Base-by-base conservation (phyloP, 2,113 vertebrate genomes). In the Rostratula benghalensis region DNA sequence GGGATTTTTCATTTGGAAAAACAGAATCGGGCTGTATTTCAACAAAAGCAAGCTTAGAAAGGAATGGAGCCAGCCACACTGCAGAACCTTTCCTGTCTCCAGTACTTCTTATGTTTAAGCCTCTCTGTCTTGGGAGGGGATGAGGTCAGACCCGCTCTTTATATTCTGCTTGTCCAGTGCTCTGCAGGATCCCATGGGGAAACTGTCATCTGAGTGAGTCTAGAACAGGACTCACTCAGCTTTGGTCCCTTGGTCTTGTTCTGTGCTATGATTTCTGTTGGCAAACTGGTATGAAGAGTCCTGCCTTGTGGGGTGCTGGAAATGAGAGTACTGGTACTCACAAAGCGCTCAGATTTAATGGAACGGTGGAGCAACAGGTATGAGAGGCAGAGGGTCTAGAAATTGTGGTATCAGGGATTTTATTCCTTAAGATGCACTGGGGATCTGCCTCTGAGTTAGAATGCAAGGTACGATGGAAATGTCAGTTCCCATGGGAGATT, bases 281-380 rank as follows among this genome's bases (percentile, higher is more conserved):
- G 54, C 45, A 73, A 14, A 74, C 50, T 30, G 31, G 45, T 73
- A 79, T 30, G 2, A 85, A 19, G 37, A 41, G 19, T 16, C 19
- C 83, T 86, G 46, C 31, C 35, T 50, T 30, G 41, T n/a, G 76
- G 31, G 35, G 13, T 16, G 37, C 74, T 83, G 75, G 37, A n/a
- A 7, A 2, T 43, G 46, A 71, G 11, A 46, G 63, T 59, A 22
- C 0, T 68, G 13, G 6, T 20, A 53, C 54, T 74, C 1, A 11
- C 35, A 7, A 50, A 53, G 53, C 2, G 2, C 39, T 87, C 16
- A 0, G 69, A 43, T 28, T n/a, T 1, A 0, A 41, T 74, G n/a
- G 41, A 10, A 65, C 84, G 65, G 41, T 27, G 37, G 37, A n/a
- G 60, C 46, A 90, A 11, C 28, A 69, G 51, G n/a, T 46, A 18